Percentiles rank a stretch among this genome's conserved stretches.
Evolutionary conservation across 1,140 invertebrate genomes (phyloP).

Genomic region (Drosophila lacertosa): DNA sequence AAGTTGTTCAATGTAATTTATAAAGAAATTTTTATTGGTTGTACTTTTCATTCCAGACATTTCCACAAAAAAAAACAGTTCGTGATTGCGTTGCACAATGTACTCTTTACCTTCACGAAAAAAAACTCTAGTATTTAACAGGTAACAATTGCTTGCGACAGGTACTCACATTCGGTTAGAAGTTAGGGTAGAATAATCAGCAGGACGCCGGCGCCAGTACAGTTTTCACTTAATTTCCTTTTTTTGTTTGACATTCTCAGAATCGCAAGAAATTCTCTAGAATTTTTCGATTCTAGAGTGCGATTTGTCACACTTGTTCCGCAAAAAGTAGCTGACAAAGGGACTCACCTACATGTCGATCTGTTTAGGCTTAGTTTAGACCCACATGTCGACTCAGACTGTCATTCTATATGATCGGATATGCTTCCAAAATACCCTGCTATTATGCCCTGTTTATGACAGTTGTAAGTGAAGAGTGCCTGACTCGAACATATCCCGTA

Average conservation of each 20-base stretch:
- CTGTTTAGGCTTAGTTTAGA: conserved; percentile 18
- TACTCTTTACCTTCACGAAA: conserved; percentile 9
- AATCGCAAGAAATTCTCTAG: conserved; percentile 43
- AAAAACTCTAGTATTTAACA: conserved; percentile 28
- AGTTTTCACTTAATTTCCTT: conserved; percentile 46
- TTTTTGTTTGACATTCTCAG: conserved; percentile 59
- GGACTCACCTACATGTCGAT: conserved; percentile 38
- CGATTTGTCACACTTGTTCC: conserved; percentile 74
- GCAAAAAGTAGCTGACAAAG: conserved; percentile 31
- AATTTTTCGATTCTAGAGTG: conserved; percentile 43
- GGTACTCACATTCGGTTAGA: conserved; percentile 43
- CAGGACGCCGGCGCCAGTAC: conserved; percentile 73
- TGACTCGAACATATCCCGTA: no score
- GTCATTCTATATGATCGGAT: no score
- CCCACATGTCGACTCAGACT: no score
- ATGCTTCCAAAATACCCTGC: no score
- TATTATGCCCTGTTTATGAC: no score
- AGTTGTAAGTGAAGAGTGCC: no score
- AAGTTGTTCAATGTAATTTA: background rate
- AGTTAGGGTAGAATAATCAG: conserved; percentile 51
- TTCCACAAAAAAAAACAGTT: conserved; percentile 12
- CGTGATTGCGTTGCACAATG: conserved; percentile 22
- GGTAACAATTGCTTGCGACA: conserved; percentile 54
- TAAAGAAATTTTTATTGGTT: background rate
- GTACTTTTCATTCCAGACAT: conserved; percentile 4